Percentiles rank a stretch among this genome's conserved stretches.
phyloP scores from a whole-genome alignment of 2,797 vertebrate species.

The Apogon talboti region DNA sequence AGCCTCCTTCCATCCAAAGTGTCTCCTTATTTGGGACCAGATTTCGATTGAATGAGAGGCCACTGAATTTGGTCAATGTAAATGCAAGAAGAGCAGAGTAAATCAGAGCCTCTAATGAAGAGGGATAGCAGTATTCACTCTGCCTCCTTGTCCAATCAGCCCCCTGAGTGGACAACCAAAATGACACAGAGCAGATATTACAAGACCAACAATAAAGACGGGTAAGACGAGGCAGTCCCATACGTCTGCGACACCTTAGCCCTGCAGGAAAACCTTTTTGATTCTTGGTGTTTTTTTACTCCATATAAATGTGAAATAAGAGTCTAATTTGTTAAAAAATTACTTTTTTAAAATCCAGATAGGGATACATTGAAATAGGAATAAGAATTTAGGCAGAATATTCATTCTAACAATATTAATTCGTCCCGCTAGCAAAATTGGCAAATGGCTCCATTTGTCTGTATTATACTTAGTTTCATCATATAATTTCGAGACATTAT shows the following conservation, averaged over 20 bases:
- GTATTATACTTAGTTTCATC: too few species aligned
- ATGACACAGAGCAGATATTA: not conserved
- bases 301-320: not conserved
- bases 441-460: too few species aligned
- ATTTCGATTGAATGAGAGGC: too few species aligned
- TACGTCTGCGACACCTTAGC: not conserved
- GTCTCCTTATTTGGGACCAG: too few species aligned
- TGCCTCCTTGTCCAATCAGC: not conserved
- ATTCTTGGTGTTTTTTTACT: constrained; percentile 4
- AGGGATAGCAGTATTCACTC: not conserved
- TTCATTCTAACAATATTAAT: not conserved
- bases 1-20: too few species aligned
- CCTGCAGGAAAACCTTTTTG: not conserved
- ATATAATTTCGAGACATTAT: too few species aligned
- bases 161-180: not conserved
- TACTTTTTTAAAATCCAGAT: not conserved
- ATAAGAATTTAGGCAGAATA: not conserved
- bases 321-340: not conserved
- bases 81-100: not conserved
- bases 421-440: too few species aligned
- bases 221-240: not conserved
- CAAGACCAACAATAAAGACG: not conserved
- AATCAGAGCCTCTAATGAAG: not conserved
- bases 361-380: not conserved
- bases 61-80: not conserved